These are phyloP conservation scores for Aurelia sp. DNA, from an alignment of 30 jellyfish, hydroid and myxozoan species.

Conservation along the genomic window DNA sequence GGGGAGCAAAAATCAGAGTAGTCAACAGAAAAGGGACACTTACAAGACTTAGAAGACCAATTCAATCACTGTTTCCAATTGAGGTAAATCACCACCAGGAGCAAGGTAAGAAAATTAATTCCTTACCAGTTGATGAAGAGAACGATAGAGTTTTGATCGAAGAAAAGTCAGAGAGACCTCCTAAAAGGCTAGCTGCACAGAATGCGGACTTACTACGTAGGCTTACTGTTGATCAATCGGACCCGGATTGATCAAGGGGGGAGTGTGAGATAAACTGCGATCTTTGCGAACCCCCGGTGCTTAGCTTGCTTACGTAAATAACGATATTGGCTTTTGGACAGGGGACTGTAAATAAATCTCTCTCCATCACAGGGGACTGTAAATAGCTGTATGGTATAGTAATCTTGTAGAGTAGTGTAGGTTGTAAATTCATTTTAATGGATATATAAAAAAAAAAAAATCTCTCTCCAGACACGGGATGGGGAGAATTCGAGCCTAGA, in stretches of 20 bases:
- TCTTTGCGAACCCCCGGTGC: no score
- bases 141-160: neutral
- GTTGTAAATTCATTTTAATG: no score
- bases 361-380: no score
- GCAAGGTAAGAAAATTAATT: neutral
- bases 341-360: no score
- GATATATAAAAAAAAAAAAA: no score
- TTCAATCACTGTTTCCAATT: slow-evolving; percentile 19
- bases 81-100: slow-evolving; percentile 21
- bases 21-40: slow-evolving; percentile 29
- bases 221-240: slow-evolving; percentile 46
- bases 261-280: no score
- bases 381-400: no score
- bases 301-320: no score
- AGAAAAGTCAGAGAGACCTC: slow-evolving; percentile 5
- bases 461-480: no score
- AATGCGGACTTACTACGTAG: slow-evolving; percentile 34
- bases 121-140: slow-evolving; percentile 16
- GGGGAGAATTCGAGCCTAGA: no score
- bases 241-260: neutral
- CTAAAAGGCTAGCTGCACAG: slow-evolving; percentile 35
- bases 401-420: no score
- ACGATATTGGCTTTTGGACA: no score
- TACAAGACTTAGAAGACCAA: slow-evolving; percentile 12
- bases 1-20: slow-evolving; percentile 32